Conservation (phyloP, 1,140 invertebrate species). For the Listronotus oregonensis region DNA sequence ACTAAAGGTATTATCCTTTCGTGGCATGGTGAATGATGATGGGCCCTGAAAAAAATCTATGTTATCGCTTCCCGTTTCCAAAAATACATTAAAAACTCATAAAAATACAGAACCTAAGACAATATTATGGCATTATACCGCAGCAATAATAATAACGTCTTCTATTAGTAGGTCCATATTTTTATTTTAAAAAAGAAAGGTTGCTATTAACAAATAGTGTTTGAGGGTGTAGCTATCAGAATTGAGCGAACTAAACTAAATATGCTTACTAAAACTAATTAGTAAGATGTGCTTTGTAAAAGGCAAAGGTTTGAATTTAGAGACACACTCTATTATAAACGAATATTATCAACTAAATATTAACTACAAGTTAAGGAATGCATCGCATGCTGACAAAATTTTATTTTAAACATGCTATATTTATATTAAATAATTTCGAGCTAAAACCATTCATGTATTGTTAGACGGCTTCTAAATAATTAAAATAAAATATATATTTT, state of each 20-base stretch:
- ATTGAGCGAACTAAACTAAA: too few species aligned
- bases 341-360: background rate
- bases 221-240: too few species aligned
- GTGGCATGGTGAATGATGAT: conserved; percentile 40
- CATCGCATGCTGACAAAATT: background rate
- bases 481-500: too few species aligned
- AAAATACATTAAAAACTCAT: background rate
- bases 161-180: too few species aligned
- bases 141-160: too few species aligned
- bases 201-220: too few species aligned
- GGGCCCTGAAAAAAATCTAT: conserved; percentile 44
- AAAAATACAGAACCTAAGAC: background rate
- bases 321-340: conserved; percentile 7
- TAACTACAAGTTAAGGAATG: background rate
- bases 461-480: too few species aligned
- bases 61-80: conserved; percentile 47
- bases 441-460: too few species aligned
- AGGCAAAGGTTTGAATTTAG: conserved; percentile 15
- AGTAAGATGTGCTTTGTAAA: too few species aligned
- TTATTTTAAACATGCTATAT: background rate
- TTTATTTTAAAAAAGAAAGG: too few species aligned
- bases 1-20: conserved; percentile 48
- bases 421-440: background rate
- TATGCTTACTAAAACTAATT: too few species aligned
- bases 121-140: too few species aligned